Evolutionary conservation across 2,113 vertebrate genomes (phyloP).

Genomic region (Tenebrosternarchus preto): DNA sequence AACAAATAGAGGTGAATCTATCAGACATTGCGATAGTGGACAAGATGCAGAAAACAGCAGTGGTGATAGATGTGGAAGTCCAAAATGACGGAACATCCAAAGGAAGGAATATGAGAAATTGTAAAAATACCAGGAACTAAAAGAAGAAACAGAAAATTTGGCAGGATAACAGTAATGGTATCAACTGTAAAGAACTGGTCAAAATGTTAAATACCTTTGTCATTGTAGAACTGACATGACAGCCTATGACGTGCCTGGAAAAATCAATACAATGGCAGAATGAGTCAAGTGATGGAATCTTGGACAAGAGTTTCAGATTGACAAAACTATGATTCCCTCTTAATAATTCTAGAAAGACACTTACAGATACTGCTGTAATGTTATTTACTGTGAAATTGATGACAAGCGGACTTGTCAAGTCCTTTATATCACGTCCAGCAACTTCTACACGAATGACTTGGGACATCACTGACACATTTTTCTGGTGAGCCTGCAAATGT

Average conservation of each 20-base stretch:
- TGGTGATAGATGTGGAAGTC: no score
- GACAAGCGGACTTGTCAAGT: conserved; percentile 39
- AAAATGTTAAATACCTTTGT: conserved; percentile 27
- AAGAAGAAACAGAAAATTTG: no score
- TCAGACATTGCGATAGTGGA: no score
- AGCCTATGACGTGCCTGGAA: neutral
- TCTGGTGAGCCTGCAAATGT: conserved; percentile 32
- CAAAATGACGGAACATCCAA: no score
- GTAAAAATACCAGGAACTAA: no score
- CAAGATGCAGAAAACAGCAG: no score
- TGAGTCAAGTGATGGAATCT: neutral
- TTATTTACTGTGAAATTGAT: conserved; percentile 52
- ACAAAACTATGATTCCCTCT: neutral
- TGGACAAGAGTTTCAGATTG: neutral
- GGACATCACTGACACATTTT: conserved; percentile 11
- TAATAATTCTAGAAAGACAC: conserved; percentile 27
- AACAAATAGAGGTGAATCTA: no score
- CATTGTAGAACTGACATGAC: conserved; percentile 48
- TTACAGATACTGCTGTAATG: neutral
- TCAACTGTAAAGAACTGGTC: neutral
- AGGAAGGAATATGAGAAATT: no score
- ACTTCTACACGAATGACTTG: conserved; percentile 60
- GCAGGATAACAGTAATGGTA: no score
- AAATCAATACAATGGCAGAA: neutral
- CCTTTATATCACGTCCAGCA: neutral